A percentile compares a stretch with the other conserved stretches of the same genome.
Conservation (phyloP, 2,888 invertebrate species). For the Clanis bilineata region DNA sequence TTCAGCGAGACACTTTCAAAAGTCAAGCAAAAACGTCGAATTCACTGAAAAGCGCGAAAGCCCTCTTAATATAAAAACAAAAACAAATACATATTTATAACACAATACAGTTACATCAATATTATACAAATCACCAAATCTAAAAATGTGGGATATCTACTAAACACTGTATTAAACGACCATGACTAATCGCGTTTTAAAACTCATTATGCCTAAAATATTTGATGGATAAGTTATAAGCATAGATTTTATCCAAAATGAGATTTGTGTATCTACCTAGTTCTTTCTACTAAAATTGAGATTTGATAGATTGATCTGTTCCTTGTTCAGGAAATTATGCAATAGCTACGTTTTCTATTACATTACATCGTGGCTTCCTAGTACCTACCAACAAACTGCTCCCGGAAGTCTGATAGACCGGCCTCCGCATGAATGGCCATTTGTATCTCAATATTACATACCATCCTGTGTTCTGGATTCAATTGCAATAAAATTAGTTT, state of each 20-base stretch:
- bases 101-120: neutral
- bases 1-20: too few relatives aligned
- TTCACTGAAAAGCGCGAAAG: too few relatives aligned
- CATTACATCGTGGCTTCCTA: conserved; percentile 52
- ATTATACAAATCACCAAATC: neutral
- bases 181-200: conserved; percentile 6
- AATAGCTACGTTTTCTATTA: conserved; percentile 55
- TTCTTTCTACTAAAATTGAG: conserved; percentile 16
- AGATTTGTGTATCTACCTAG: neutral
- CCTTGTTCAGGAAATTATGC: conserved; percentile 58
- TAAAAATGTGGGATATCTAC: neutral
- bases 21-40: too few relatives aligned
- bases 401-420: conserved; percentile 46
- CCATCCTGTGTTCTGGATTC: conserved; percentile 17
- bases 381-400: conserved; percentile 32
- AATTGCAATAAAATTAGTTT: neutral
- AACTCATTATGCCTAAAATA: neutral
- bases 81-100: neutral
- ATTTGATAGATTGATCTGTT: conserved; percentile 22
- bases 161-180: conserved; percentile 2
- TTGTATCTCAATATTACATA: conserved; percentile 19
- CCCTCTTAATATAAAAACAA: too few relatives aligned
- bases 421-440: conserved; percentile 15
- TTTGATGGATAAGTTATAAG: neutral
- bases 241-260: too few relatives aligned